Evolutionary conservation across 2,113 vertebrate species (phyloP).

Genomic region (Percina caprodes): DNA sequence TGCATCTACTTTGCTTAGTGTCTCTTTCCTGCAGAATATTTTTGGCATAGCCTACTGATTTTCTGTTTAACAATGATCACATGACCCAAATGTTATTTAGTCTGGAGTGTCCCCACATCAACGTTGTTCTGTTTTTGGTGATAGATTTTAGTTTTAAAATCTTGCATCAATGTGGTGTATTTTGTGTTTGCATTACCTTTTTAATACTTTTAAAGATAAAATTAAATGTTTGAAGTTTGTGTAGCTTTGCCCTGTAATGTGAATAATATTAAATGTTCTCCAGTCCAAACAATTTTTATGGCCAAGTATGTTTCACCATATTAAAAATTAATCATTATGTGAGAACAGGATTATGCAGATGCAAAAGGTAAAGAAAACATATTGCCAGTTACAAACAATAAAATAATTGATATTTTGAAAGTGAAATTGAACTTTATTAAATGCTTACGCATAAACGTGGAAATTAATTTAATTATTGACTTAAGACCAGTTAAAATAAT

Average conservation of each 20-base stretch:
- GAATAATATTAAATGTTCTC: neutral
- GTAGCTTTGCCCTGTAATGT: neutral
- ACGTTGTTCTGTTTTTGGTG: neutral
- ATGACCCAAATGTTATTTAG: neutral
- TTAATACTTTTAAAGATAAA: neutral
- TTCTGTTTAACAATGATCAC: neutral
- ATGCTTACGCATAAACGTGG: neutral
- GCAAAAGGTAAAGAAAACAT: neutral
- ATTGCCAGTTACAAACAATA: neutral
- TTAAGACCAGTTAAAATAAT: neutral
- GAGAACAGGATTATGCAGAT: neutral
- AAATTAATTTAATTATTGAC: neutral
- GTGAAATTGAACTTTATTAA: neutral
- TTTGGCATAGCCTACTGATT: neutral
- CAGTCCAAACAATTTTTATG: neutral
- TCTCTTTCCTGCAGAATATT: neutral
- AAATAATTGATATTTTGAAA: neutral
- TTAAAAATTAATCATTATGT: neutral
- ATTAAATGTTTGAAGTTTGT: neutral
- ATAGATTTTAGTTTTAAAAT: neutral
- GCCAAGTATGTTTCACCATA: neutral
- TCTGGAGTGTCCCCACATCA: neutral
- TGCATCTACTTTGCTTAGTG: too few species aligned
- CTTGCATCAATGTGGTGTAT: neutral
- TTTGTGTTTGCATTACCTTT: neutral